Evolutionary conservation across 2,888 invertebrate genomes (phyloP).

Genomic region (Nasonovia ribisnigri): DNA sequence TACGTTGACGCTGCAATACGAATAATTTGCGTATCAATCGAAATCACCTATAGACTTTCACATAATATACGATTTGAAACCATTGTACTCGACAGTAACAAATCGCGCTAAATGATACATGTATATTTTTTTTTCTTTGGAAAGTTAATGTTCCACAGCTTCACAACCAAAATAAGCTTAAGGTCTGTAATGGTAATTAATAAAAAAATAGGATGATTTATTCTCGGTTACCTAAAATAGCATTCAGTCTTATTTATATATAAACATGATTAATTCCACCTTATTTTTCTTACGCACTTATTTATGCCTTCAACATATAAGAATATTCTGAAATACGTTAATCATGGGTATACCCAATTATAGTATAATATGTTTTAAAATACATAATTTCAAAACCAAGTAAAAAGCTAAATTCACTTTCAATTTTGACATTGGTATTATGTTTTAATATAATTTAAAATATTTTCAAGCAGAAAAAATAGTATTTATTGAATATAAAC

Average conservation of each 20-base stretch:
- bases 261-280: not conserved
- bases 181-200: not conserved
- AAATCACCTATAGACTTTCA: not conserved
- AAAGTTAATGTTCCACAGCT: not conserved
- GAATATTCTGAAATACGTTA: not conserved
- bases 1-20: not conserved
- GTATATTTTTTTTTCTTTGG: too few species aligned
- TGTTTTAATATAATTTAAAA: not conserved
- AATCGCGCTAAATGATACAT: not conserved
- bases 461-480: not conserved
- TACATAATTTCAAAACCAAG: not conserved
- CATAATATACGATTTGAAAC: not conserved
- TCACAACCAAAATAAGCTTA: not conserved
- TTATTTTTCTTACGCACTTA: not conserved
- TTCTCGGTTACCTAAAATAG: not conserved
- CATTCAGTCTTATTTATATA: not conserved
- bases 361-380: not conserved
- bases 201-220: not conserved
- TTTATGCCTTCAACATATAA: too few species aligned
- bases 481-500: not conserved
- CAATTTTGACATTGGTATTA: not conserved
- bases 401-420: not conserved
- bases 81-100: not conserved
- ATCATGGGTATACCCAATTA: not conserved
- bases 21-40: not conserved